Conservation (phyloP, 2,797 vertebrate species). For the Decapterus maruadsi region DNA sequence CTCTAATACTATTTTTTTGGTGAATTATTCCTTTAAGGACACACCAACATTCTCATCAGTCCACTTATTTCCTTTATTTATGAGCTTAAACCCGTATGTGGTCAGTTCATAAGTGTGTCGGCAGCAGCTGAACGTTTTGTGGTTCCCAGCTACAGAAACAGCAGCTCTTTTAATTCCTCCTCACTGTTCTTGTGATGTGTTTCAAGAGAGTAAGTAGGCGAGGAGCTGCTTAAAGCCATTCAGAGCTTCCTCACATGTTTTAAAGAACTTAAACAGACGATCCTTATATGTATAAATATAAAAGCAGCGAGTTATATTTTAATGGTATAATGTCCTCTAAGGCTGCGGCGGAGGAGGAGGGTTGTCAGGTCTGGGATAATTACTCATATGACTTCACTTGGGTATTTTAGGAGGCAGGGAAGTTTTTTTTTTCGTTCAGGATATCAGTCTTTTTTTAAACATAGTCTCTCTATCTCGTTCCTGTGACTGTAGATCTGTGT, state of each 20-base stretch:
- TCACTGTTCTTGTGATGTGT: constrained; percentile 7
- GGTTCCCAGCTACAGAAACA: constrained; percentile 5
- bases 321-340: not conserved
- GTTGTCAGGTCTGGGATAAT: too few relatives aligned
- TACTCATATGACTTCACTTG: not conserved
- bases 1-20: too few relatives aligned
- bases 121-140: not conserved
- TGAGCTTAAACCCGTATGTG: not conserved
- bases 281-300: too few relatives aligned
- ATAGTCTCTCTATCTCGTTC: too few relatives aligned
- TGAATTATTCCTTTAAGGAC: too few relatives aligned
- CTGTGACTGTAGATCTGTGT: too few relatives aligned
- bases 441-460: too few relatives aligned
- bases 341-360: not conserved
- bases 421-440: not conserved
- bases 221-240: not conserved
- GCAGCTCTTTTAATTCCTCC: not conserved
- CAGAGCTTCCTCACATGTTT: not conserved
- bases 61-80: not conserved
- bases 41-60: not conserved
- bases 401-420: not conserved
- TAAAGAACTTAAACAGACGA: too few relatives aligned
- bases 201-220: not conserved
- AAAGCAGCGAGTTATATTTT: too few relatives aligned
- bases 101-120: not conserved